These are phyloP conservation scores for Pristionchus japonicus DNA, from an alignment of 2,888 invertebrate genomes.

Conservation along the genomic window DNA sequence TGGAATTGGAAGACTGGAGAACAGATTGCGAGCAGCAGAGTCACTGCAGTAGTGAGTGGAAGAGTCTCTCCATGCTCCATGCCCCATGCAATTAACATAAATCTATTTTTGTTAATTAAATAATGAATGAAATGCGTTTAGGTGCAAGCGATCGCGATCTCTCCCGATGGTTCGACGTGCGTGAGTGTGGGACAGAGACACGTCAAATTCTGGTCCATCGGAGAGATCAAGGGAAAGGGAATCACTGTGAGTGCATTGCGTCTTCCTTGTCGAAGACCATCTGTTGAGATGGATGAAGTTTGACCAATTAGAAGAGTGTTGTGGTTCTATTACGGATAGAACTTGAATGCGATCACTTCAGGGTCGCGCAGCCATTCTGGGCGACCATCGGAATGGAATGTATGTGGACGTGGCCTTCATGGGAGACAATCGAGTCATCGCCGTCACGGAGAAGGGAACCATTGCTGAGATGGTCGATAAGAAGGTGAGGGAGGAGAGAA, in stretches of 20 bases:
- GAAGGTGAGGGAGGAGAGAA: constrained; percentile 14
- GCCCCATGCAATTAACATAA: too few species aligned
- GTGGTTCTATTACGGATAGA: not conserved
- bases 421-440: constrained; percentile 19
- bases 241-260: constrained; percentile 19
- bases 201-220: constrained; percentile 35
- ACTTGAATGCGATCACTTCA: not conserved
- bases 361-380: constrained; percentile 43
- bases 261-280: too few species aligned
- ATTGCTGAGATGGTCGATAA: constrained; percentile 35
- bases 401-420: constrained; percentile 32
- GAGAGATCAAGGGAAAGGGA: constrained; percentile 40
- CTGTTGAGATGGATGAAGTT: not conserved
- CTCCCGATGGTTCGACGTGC: constrained; percentile 24
- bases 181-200: constrained; percentile 44
- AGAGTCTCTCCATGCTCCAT: too few species aligned
- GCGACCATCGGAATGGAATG: not conserved
- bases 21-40: constrained; percentile 3
- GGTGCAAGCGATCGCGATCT: constrained; percentile 31
- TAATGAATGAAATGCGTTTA: not conserved
- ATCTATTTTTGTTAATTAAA: too few species aligned
- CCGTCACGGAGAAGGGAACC: constrained; percentile 19
- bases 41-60: constrained; percentile 15
- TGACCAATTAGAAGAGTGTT: not conserved
- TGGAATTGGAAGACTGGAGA: constrained; percentile 46